A percentile compares a stretch with the other conserved stretches of the same genome.
phyloP scores from a whole-genome alignment of 2,888 invertebrate genomes.

The Azorinus chamasolen region DNA sequence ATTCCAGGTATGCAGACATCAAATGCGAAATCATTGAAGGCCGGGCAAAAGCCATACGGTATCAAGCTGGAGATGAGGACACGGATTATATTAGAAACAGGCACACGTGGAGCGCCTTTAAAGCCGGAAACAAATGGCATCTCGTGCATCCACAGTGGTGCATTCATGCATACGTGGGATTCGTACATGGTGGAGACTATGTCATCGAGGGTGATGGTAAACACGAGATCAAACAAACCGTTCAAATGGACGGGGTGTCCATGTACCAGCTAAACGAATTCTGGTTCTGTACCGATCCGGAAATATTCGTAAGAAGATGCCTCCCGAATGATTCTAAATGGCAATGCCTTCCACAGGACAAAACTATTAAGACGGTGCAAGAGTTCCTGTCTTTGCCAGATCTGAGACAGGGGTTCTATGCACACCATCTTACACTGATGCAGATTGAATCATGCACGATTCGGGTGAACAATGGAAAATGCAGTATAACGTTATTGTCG shows the following conservation, averaged over 20 bases:
- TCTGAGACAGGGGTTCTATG: slow-evolving; percentile 23
- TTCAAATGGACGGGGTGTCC: slow-evolving; percentile 1
- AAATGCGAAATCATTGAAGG: slow-evolving; percentile 26
- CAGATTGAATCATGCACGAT: slow-evolving; percentile 21
- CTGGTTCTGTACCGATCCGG: slow-evolving; percentile 40
- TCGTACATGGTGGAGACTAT: slow-evolving; percentile 31
- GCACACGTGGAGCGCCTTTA: slow-evolving; percentile 40
- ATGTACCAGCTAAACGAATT: slow-evolving; percentile 29
- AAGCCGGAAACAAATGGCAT: slow-evolving; percentile 12
- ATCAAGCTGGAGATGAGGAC: slow-evolving; percentile 32
- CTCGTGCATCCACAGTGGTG: slow-evolving; percentile 37
- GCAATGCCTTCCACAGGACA: slow-evolving; percentile 16
- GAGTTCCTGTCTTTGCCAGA: slow-evolving; percentile 24
- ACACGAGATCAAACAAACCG: neutral
- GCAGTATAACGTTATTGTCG: slow-evolving; percentile 17
- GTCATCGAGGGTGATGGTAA: slow-evolving; percentile 20
- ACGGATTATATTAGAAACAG: slow-evolving; percentile 7
- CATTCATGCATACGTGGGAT: slow-evolving; percentile 17
- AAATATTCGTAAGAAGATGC: slow-evolving; percentile 32
- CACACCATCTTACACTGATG: neutral
- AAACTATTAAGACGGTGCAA: slow-evolving; percentile 4
- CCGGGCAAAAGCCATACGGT: slow-evolving; percentile 27
- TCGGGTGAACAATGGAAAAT: slow-evolving; percentile 26
- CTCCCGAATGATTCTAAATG: slow-evolving; percentile 23
- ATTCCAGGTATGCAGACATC: slow-evolving; percentile 27